Conservation (phyloP, 2,888 invertebrate genomes). For the Ophraella communa region DNA sequence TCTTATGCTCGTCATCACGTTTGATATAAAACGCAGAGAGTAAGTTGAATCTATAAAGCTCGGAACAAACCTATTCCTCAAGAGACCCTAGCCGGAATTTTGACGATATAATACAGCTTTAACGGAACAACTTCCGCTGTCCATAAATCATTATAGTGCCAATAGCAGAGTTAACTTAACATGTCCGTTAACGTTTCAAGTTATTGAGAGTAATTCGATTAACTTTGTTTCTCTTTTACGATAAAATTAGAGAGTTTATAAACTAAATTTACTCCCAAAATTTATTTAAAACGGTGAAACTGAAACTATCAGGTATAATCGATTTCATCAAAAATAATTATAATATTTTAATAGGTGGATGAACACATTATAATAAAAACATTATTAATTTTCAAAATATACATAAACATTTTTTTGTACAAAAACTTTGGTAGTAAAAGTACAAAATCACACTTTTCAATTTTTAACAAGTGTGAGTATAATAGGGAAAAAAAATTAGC, state of each 20-base stretch:
- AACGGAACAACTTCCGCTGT: background rate
- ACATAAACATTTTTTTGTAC: no score
- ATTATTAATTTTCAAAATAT: no score
- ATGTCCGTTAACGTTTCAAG: background rate
- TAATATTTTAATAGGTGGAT: no score
- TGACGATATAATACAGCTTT: background rate
- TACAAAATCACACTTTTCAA: no score
- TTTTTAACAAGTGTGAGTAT: no score
- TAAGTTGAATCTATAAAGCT: background rate
- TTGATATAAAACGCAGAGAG: background rate
- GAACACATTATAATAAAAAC: no score
- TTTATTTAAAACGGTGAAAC: background rate
- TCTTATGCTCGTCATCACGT: no score
- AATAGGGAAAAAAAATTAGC: no score
- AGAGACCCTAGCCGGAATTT: background rate
- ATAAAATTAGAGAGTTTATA: background rate
- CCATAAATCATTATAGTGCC: background rate
- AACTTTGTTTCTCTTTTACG: background rate
- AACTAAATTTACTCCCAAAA: background rate
- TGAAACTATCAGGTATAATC: background rate
- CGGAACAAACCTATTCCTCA: background rate
- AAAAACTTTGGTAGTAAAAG: no score
- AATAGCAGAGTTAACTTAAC: background rate
- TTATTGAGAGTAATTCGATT: background rate
- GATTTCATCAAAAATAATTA: background rate